phyloP scores from a whole-genome alignment of 2,113 vertebrate genomes.

The Neomonachus schauinslandi region DNA sequence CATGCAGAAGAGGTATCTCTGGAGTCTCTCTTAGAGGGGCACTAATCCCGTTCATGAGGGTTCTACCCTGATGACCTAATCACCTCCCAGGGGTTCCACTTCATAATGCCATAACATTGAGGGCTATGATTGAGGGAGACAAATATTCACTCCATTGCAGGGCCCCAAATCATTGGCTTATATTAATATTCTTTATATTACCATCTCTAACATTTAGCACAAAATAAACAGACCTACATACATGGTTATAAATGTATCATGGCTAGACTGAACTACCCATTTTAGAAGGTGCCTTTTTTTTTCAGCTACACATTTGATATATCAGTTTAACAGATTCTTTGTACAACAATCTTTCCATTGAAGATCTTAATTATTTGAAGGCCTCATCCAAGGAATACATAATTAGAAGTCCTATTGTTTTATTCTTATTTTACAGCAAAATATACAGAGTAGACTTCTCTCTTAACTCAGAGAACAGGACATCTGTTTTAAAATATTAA shows the following conservation, averaged over 20 bases:
- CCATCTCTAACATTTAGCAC: neutral
- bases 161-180: neutral
- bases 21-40: neutral
- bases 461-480: neutral
- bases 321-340: neutral
- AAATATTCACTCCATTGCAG: neutral
- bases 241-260: neutral
- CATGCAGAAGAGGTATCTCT: neutral
- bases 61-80: neutral
- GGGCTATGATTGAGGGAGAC: neutral
- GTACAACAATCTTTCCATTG: neutral
- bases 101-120: neutral
- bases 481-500: neutral
- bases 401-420: neutral
- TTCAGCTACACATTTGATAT: neutral
- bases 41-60: neutral
- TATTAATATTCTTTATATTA: neutral
- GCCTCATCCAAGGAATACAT: neutral
- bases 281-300: neutral
- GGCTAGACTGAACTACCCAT: neutral
- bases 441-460: neutral
- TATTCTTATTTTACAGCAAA: neutral
- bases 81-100: neutral
- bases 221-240: neutral
- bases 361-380: neutral